phyloP scores from a whole-genome alignment of 2,113 vertebrate genomes.

The Urocynchramus pylzowi region DNA sequence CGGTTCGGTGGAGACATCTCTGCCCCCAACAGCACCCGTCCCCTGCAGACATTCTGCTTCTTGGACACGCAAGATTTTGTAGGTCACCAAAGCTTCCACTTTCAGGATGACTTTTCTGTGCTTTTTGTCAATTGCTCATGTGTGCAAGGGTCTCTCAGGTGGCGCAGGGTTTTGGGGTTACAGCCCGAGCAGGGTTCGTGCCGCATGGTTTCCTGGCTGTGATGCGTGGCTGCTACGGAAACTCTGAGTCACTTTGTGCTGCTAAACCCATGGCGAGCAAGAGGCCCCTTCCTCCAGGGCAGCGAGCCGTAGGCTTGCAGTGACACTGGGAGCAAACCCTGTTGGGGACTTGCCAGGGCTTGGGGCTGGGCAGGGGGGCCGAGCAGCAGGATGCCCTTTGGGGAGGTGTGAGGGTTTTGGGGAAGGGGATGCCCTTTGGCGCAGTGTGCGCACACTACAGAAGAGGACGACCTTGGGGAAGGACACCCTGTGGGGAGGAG shows the following conservation, averaged over 20 bases:
- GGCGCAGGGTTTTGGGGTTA: rapidly evolving
- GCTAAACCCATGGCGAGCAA: rapidly evolving
- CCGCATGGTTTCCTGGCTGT: rapidly evolving
- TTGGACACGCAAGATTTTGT: background rate
- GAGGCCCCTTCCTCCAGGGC: background rate
- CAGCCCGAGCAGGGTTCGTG: rapidly evolving
- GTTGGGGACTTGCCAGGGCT: rapidly evolving
- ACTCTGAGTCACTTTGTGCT: background rate
- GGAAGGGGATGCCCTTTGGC: rapidly evolving
- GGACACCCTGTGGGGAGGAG: background rate
- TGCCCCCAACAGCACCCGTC: rapidly evolving
- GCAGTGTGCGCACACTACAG: rapidly evolving
- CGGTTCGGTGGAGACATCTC: rapidly evolving
- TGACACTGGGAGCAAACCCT: rapidly evolving
- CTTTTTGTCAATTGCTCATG: background rate
- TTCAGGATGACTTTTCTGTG: background rate
- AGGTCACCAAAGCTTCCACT: background rate
- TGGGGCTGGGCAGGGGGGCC: rapidly evolving
- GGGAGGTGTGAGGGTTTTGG: rapidly evolving
- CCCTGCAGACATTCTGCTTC: background rate
- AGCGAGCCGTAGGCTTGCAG: rapidly evolving
- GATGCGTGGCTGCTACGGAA: rapidly evolving
- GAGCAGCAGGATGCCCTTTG: background rate
- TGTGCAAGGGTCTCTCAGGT: too few species aligned
- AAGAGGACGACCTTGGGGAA: background rate